Base-by-base conservation (phyloP, 2,888 invertebrate species). In the Bellardia pandia region DNA sequence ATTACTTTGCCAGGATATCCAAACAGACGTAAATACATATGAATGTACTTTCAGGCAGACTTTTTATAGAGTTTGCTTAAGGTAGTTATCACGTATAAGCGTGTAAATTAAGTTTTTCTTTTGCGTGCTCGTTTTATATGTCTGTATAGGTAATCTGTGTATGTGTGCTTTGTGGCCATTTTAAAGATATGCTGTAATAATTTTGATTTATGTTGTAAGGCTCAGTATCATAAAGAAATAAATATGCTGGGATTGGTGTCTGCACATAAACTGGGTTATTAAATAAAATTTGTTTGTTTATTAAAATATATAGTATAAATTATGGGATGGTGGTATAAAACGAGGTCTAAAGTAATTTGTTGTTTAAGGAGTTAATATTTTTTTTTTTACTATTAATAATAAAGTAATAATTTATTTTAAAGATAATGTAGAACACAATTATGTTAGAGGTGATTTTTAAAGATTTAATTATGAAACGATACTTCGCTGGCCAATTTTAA, bases 31-130 rank as follows among this genome's bases (percentile, higher is more conserved):
- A 6, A 4, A 6, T 37, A 37, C 37, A 37, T 37, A 37, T 37
- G 37, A 37, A 37, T 37, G 37, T 53, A 3, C 42, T 45, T 40
- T n/a, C 58, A 33, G 40, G 45, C 66, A 53, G 64, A n/a, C 48
- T 23, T 30, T 60, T 14, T 40, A 37, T 9, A 66, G 78, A 64
- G 69, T 62, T 81, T 51, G 77, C 80, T 81, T 74, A 81, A 80
- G 84, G 86, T 87, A 77, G 86, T 85, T 87, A 87, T 81, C 86
- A 87, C 84, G 80, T 87, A 68, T 69, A 87, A 64, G 81, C 81
- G 77, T 78, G 74, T 78, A 85, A 81, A 77, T 85, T 78, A 81
- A 77, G 77, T 74, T 81, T 77, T 76, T 71, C 14, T 30, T 74
- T 71, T 37, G 45, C 16, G 30, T 83, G 58, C n/a, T 66, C 16